Evolutionary conservation across 2,113 vertebrate species (phyloP).

Genomic region (Saccopteryx bilineata): DNA sequence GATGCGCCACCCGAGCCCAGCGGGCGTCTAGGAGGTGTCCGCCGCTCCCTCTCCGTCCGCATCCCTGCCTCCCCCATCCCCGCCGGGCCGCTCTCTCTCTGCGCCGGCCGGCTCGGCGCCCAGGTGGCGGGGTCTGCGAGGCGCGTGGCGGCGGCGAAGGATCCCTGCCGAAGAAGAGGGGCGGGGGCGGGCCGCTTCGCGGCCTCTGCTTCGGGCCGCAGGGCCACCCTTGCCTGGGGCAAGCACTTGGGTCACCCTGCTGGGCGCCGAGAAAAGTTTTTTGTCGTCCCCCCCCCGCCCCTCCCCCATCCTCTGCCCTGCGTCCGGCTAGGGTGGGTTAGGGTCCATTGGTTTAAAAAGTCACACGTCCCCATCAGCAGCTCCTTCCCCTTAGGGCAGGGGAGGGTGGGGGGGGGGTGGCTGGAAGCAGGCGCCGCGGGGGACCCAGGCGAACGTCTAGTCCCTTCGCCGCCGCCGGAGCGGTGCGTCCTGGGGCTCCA

Average conservation of each 20-base stretch:
- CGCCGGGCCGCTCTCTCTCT: background rate
- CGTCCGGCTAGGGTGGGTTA: slow-evolving; percentile 50
- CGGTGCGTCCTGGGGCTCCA: slow-evolving; percentile 30
- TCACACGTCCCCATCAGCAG: slow-evolving; percentile 76
- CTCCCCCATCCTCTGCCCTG: slow-evolving; percentile 20
- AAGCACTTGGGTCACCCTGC: slow-evolving; percentile 27
- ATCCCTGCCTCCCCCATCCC: background rate
- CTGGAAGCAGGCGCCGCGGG: slow-evolving; percentile 22
- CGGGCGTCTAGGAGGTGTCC: slow-evolving; percentile 50
- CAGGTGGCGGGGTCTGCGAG: slow-evolving; percentile 55
- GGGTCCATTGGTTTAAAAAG: slow-evolving; percentile 81
- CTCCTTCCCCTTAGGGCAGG: slow-evolving; percentile 73
- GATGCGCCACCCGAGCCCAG: slow-evolving; percentile 52
- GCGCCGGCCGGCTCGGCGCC: background rate
- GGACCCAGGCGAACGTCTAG: slow-evolving; percentile 57
- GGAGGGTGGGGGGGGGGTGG: background rate
- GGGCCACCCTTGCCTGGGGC: background rate
- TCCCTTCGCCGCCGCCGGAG: background rate
- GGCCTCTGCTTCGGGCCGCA: background rate
- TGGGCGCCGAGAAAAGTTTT: slow-evolving; percentile 75
- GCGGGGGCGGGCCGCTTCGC: slow-evolving; percentile 24
- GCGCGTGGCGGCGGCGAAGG: slow-evolving; percentile 20
- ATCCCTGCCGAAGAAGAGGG: background rate
- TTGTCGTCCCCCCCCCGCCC: background rate
- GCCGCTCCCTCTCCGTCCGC: background rate